These are phyloP conservation scores for Idaea dimidiata DNA, from an alignment of 2,888 invertebrate species.

Conservation along the genomic window DNA sequence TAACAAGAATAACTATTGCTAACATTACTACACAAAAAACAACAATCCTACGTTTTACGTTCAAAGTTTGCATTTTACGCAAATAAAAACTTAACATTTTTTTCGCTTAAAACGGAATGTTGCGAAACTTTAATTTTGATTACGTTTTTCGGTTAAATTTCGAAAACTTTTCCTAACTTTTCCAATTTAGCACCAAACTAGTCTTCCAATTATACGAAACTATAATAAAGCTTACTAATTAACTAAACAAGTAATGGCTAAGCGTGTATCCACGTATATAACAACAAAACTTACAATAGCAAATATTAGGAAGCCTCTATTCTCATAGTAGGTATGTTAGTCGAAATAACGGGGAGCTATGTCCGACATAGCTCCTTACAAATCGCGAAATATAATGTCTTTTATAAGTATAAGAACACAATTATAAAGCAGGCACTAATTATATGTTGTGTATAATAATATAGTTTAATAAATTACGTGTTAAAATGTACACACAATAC, in stretches of 20 bases:
- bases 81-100: constrained; percentile 78
- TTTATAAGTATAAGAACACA: constrained; percentile 57
- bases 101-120: constrained; percentile 67
- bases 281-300: constrained; percentile 78
- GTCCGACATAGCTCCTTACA: constrained; percentile 62
- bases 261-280: constrained; percentile 76
- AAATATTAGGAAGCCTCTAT: constrained; percentile 76
- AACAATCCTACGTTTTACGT: constrained; percentile 70
- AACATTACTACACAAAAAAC: constrained; percentile 74
- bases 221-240: constrained; percentile 70
- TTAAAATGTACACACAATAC: constrained; percentile 67
- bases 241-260: constrained; percentile 75
- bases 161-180: constrained; percentile 60
- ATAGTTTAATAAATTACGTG: constrained; percentile 73
- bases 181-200: constrained; percentile 79
- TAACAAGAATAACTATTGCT: constrained; percentile 76
- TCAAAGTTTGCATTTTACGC: constrained; percentile 69
- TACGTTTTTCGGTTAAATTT: constrained; percentile 36
- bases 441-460: constrained; percentile 70
- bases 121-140: constrained; percentile 52
- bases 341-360: constrained; percentile 59
- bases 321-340: constrained; percentile 45
- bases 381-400: constrained; percentile 72
- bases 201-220: constrained; percentile 76
- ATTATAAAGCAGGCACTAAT: constrained; percentile 78